Evolutionary conservation across 2,888 invertebrate species (phyloP), one percentile per base, ranked within the genome.

Genomic region (Drosophila gaucha): DNA sequence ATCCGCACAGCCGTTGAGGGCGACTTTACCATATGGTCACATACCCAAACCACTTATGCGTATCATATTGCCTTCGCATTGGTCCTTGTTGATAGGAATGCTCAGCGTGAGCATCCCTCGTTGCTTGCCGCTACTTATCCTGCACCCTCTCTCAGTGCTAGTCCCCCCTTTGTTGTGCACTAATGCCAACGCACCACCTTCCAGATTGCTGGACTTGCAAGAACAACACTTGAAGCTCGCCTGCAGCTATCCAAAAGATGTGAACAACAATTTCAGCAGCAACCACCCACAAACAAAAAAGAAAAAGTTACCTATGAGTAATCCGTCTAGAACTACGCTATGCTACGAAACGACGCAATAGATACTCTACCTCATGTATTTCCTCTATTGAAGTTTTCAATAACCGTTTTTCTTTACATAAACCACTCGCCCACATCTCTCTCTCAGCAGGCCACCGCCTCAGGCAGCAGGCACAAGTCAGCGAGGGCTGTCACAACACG

Each of bases 41-140:
- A 69, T 70, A 72, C 75, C 54, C 70, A 72, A 76, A 67, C 79
- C 87, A 82, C 50, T 85, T 69, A 66, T 41, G 57, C 63, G 64
- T 71, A 57, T 85, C 77, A 66, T 49, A 67, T 86, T 86, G 67
- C 83, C 83, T 41, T 46, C 30, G 51, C 56, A 38, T 39, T 51
- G 51, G 56, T 78, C 73, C 67, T 71, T 43, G 31, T 50, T 41
- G 54, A 44, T 57, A 55, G 43, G 47, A 47, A 60, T 22, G 51
- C 62, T 41, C 60, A 72, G 65, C 69, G 58, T 26, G 51, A 80
- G 82, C 83, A 86, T 86, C 85, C 87, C 87, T 80, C 85, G 69
- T 63, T 44, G 58, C 66, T 60, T 56, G 57, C 66, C 64, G 54
- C 43, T 47, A 43, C 12, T 39, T 33, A 30, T 38, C 28, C 50